Base-by-base conservation (phyloP, 2,113 vertebrate genomes). In the Rhombomys opimus region DNA sequence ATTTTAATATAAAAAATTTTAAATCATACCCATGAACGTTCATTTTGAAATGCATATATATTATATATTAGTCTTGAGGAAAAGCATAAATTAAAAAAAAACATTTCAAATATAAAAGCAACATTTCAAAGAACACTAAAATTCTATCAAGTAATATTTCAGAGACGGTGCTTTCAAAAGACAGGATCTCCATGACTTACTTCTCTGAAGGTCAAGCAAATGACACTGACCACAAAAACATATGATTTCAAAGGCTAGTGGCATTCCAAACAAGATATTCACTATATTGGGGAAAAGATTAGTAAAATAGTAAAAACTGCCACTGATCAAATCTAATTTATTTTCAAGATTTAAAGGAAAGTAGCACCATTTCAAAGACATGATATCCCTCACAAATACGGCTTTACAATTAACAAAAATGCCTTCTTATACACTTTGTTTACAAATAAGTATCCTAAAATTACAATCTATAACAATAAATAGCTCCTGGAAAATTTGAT, bases 351-450 rank as follows among this genome's bases (percentile, higher is more conserved):
- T 93, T 94, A 93, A 93, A 15, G 65, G n/a, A 84, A 96, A 95
- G 54, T 72, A 95, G 87, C 81, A 93, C 52, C 59, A 95, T 41
- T 95, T 96, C 67, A 96, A 78, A 96, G 72, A 88, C 52, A 97
- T 25, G 93, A 18, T 77, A 73, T 88, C 59, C 88, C 87, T 97
- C 90, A 97, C 22, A 95, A 35, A 73, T 7, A 80, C 20, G 93
- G 75, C 22, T 97, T 95, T 95, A 95, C 85, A 96, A 85, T 94
- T 50, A 97, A 95, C 86, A 95, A 92, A 81, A 97, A 95, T 94
- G 10, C 18, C 93, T 92, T 97, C 72, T 96, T 91, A 94, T 11
- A 95, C 41, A 96, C 18, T 94, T 95, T 67, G 93, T 95, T 97
- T 94, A 96, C 32, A 97, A 95, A 77, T 50, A 91, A 87, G 73